Conservation (phyloP, 2,888 invertebrate species). For the Cynaeus angustus region DNA sequence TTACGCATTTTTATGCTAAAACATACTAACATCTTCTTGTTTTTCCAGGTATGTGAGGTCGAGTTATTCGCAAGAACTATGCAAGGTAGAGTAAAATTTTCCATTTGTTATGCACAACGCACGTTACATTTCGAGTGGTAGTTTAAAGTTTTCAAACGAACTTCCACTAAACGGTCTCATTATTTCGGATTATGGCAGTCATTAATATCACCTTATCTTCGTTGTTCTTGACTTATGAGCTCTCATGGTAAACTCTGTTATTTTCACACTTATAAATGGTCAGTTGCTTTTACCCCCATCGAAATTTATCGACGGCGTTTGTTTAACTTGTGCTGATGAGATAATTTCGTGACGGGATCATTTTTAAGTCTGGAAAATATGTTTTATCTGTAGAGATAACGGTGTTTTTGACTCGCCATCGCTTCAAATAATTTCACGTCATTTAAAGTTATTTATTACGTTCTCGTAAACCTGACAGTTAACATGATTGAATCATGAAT, state of each 20-base stretch:
- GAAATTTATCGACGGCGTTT: constrained; percentile 35
- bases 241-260: constrained; percentile 45
- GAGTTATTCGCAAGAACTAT: not conserved
- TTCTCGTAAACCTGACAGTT: not conserved
- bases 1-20: not conserved
- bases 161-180: constrained; percentile 12
- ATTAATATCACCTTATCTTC: constrained; percentile 38
- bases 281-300: constrained; percentile 35
- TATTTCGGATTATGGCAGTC: constrained; percentile 30
- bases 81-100: not conserved
- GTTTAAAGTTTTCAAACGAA: constrained; percentile 7
- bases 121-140: constrained; percentile 2
- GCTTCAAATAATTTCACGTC: constrained; percentile 4
- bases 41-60: not conserved
- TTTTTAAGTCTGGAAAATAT: constrained; percentile 9
- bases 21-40: not conserved
- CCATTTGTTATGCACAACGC: not conserved
- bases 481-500: constrained; percentile 21
- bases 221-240: constrained; percentile 53
- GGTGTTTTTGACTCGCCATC: not conserved
- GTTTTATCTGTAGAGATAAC: not conserved
- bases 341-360: constrained; percentile 10
- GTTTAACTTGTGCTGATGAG: constrained; percentile 4
- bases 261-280: constrained; percentile 45
- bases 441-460: constrained; percentile 13